Base-by-base conservation (phyloP, 1,140 invertebrate species). In the Nautilus pompilius region DNA sequence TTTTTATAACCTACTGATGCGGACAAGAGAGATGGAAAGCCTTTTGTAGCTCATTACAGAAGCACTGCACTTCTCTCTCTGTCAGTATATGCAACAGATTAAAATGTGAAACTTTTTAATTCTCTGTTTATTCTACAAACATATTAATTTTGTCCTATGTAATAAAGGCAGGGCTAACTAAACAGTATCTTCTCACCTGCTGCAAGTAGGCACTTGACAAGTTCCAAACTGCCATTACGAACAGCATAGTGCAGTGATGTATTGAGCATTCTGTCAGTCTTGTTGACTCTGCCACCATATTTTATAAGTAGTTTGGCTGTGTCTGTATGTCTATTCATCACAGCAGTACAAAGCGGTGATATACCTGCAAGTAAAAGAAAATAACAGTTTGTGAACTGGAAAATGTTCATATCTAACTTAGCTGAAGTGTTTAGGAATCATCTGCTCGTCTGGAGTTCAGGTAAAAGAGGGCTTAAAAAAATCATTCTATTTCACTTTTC, bases 191-290 rank as follows among this genome's bases (percentile, higher is more conserved):
- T 17, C 51, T 29, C 34, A 59, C 22, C 57, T 8, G 15, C 20
- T 22, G 34, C 33, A 13, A 63, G n/a, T 22, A 63, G 30, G 32
- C 49, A 36, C 46, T 59, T n/a, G 4, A 53, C 58, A 45, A 71
- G 60, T 54, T 51, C 55, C 4, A 72, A 66, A 60, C 84, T 82
- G 64, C 85, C 80, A 61, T 85, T 81, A 10, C 76, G 70, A 3
- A 88, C 82, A 20, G 86, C 86, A 33, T 83, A 81, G 67, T 88
- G 87, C 53, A 89, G 68, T 30, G 88, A 76, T 73, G 84, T 83
- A 65, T 87, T 86, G 0, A 82, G 83, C 17, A 85, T 85, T 15
- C 26, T 20, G 32, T 67, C 48, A 53, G 59, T 41, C 26, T 41
- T 46, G 48, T 86, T 81, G 15, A 87, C 75, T 41, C 86, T 85